phyloP scores from a whole-genome alignment of 2,888 invertebrate genomes.

The Osedax fenrisi region DNA sequence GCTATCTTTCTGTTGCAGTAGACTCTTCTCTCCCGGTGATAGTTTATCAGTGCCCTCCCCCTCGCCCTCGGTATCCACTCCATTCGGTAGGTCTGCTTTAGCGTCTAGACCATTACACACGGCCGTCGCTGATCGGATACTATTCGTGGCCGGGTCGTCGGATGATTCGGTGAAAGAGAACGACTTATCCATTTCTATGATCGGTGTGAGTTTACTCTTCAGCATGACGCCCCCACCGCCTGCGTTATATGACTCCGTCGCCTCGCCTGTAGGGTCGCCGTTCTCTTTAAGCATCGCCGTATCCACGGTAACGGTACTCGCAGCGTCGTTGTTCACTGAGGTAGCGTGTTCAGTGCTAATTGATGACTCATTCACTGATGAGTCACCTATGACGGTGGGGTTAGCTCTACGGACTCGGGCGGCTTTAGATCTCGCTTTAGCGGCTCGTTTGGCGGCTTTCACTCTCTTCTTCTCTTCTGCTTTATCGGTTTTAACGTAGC shows the following conservation, averaged over 20 bases:
- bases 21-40: neutral
- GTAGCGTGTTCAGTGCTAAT: neutral
- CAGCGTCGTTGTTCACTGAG: neutral
- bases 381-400: no score
- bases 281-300: neutral
- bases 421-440: no score
- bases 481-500: constrained; percentile 36
- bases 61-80: no score
- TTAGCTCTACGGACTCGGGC: no score
- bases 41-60: neutral
- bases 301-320: neutral
- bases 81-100: neutral
- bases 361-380: neutral
- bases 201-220: no score
- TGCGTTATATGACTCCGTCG: no score
- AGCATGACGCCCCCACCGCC: no score
- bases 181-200: no score
- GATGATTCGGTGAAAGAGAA: neutral
- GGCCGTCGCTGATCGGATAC: neutral
- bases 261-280: neutral
- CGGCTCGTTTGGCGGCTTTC: neutral
- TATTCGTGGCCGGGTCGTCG: neutral
- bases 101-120: neutral
- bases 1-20: neutral
- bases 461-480: neutral